phyloP scores from a whole-genome alignment of 2,113 vertebrate genomes.

The Apteryx owenii region DNA sequence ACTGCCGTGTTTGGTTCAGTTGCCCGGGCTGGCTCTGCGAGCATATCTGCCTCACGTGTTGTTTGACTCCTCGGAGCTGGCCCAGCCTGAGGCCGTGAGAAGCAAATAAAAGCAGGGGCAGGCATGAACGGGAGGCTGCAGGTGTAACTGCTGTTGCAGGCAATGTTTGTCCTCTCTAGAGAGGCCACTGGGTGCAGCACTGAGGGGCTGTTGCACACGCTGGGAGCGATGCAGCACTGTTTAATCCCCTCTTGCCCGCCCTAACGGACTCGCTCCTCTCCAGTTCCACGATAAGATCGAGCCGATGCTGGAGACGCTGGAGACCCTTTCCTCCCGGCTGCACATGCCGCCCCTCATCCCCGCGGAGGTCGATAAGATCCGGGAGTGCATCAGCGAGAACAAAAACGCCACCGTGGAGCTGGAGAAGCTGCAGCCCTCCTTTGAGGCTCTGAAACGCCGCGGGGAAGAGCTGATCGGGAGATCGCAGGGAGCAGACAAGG shows the following conservation, averaged over 20 bases:
- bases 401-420: constrained; percentile 90
- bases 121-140: background rate
- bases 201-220: background rate
- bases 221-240: fast-evolving
- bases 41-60: fast-evolving
- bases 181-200: background rate
- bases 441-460: constrained; percentile 89
- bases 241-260: fast-evolving
- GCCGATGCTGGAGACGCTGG: constrained; percentile 95
- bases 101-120: background rate
- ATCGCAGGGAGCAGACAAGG: constrained; percentile 87
- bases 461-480: constrained; percentile 93
- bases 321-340: constrained; percentile 88
- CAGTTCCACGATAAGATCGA: constrained; percentile 98
- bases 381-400: constrained; percentile 95
- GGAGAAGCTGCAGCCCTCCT: constrained; percentile 96
- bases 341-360: constrained; percentile 91
- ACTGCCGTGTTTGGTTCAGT: background rate
- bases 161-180: background rate
- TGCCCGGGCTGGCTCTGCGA: background rate
- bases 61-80: background rate
- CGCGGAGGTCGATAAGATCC: constrained; percentile 97
- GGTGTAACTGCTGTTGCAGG: background rate
- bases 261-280: background rate
- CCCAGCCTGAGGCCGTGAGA: background rate